These are phyloP conservation scores for Pelodytes ibericus DNA, from an alignment of 2,797 vertebrate genomes.

Conservation along the genomic window DNA sequence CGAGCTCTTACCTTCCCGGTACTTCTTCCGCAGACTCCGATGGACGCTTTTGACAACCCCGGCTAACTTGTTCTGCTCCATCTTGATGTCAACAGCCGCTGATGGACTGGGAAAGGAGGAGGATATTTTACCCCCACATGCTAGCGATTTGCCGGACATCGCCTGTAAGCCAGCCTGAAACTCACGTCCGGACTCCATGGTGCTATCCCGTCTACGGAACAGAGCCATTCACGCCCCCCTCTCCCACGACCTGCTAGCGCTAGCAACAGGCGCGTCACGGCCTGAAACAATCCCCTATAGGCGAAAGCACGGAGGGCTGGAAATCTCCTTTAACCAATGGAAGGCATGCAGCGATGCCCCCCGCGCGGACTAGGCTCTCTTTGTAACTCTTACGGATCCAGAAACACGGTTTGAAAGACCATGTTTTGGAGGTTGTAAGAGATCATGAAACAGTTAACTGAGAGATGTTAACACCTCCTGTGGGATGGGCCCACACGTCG, in stretches of 20 bases:
- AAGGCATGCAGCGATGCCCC: background rate
- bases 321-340: conserved; percentile 7
- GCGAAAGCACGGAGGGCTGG: background rate
- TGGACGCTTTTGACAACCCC: conserved; percentile 94
- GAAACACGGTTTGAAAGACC: background rate
- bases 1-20: conserved; percentile 84
- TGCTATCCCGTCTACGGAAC: background rate
- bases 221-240: conserved; percentile 42
- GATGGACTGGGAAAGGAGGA: background rate
- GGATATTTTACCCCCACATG: conserved; percentile 60
- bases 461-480: background rate
- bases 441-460: background rate
- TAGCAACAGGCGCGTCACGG: conserved; percentile 42
- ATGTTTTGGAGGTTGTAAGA: background rate
- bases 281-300: background rate
- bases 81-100: conserved; percentile 66
- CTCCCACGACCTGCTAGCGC: conserved; percentile 52
- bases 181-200: conserved; percentile 34
- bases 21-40: conserved; percentile 93
- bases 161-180: conserved; percentile 66
- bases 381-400: background rate
- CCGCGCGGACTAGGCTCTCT: too few relatives aligned
- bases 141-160: conserved; percentile 65
- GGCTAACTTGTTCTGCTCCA: conserved; percentile 91
- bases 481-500: too few relatives aligned